These are phyloP conservation scores for Actinopyga echinites DNA, from an alignment of 53 echinoderm and acorn worm genomes.

Conservation along the genomic window DNA sequence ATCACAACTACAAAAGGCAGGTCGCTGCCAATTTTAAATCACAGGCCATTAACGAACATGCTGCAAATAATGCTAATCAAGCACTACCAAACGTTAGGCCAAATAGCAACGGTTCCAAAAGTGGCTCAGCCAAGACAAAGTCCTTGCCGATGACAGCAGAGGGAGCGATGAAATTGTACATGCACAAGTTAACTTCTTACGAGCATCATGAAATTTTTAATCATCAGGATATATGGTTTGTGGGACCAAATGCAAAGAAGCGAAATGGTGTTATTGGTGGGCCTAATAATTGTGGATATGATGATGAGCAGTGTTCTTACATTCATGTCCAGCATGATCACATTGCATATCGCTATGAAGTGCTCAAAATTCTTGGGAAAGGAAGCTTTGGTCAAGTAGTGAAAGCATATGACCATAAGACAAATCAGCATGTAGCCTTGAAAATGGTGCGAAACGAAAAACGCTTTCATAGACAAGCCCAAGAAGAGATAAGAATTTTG, in stretches of 20 bases:
- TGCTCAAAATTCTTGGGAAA: slow-evolving; percentile 96
- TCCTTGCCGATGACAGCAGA: slow-evolving; percentile 86
- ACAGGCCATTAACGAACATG: slow-evolving; percentile 71
- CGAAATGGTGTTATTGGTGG: slow-evolving; percentile 97
- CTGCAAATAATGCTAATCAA: slow-evolving; percentile 48
- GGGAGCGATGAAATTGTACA: slow-evolving; percentile 97
- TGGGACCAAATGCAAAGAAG: slow-evolving; percentile 99
- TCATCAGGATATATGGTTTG: slow-evolving; percentile 86
- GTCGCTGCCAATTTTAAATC: slow-evolving; percentile 52
- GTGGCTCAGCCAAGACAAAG: slow-evolving; percentile 84
- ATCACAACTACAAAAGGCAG: slow-evolving; percentile 91
- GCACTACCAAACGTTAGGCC: slow-evolving; percentile 78
- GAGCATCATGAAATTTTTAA: slow-evolving; percentile 99
- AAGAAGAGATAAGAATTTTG: slow-evolving; percentile 98
- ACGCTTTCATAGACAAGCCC: slow-evolving; percentile 98
- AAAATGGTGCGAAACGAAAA: slow-evolving; percentile 99
- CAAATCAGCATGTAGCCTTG: slow-evolving; percentile 92
- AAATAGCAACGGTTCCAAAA: slow-evolving; percentile 89
- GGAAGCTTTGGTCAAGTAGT: slow-evolving; percentile 99
- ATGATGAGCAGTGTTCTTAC: slow-evolving; percentile 98
- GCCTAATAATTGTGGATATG: slow-evolving; percentile 96
- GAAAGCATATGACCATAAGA: slow-evolving; percentile 98
- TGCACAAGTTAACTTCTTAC: slow-evolving; percentile 98
- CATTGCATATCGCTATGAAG: slow-evolving; percentile 94
- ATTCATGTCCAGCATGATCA: slow-evolving; percentile 99